Base-by-base conservation (phyloP, 2,797 vertebrate genomes). In the Antrozous pallidus region DNA sequence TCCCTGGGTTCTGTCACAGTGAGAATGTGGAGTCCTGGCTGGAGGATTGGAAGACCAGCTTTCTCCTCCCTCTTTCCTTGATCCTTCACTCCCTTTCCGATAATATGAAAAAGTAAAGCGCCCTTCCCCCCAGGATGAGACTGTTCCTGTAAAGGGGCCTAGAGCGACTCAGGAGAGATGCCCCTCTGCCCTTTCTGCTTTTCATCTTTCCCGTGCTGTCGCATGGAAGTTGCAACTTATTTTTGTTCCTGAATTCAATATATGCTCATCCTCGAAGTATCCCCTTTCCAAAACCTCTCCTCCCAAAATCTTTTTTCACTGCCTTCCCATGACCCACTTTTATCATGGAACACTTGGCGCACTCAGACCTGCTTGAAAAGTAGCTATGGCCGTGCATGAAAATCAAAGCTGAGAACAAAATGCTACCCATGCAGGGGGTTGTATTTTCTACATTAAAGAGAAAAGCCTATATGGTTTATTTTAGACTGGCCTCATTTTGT, bases 401-500 rank as follows among this genome's bases (percentile, higher is more conserved):
- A 87, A 77, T 73, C 47, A 80, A 78, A 87, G 79, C 87, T 45
- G 84, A 73, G 85, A 20, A 83, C 65, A 88, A 75, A 92, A 33
- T 9, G 88, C 79, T 85, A 9, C 78, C 45, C 56, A 6, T 47
- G 54, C 49, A 80, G 28, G 47, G 70, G 67, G 54, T 40, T 73
- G 33, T 84, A 78, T 92, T 91, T 88, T 81, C 77, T 36, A 65
- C 51, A 51, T 38, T 31, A 70, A 92, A 89, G 51, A 74, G 54
- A 87, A 94, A n/a, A 33, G 8, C 26, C 54, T 56, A 69, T 83
- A 28, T 67, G 93, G 61, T 93, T 94, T 94, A 95, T 94, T 96
- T 95, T 89, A 85, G 90, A 71, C 83, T 71, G 82, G 71, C 83
- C 96, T 96, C 33, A 90, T 96, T 95, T 82, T 17, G 81, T 56